Base-by-base conservation (phyloP, 2,113 vertebrate species). In the Eulemur macaco region DNA sequence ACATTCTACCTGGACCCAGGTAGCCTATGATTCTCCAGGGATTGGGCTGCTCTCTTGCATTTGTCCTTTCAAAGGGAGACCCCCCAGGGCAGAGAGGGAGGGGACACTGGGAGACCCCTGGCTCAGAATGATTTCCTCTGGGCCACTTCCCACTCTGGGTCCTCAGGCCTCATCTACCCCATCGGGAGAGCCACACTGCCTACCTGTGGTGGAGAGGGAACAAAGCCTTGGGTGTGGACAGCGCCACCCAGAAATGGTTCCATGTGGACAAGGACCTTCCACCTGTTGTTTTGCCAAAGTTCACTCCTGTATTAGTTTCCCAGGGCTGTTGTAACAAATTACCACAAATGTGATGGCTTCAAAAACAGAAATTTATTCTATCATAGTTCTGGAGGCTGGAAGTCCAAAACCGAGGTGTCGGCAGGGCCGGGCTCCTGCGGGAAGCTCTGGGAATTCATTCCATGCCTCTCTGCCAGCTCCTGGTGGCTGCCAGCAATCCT, bases 371-470 rank as follows among this genome's bases (percentile, higher is more conserved):
- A 63, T 74, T 8, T 64, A n/a, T 64, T 42, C n/a, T 42, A 5
- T 52, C 54, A 29, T 20, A 21, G 27, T 58, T 34, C 47, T 78
- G 63, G 71, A 76, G 10, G 27, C 63, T 21, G 18, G 81, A 83
- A 47, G 34, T 64, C 39, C 34, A 69, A n/a, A 60, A 18, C 12
- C 2, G 0, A 8, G 2, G 10, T 14, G 20, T 20, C 31, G 2
- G 63, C 39, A 42, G 34, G 42, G 52, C 81, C 9, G 11, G 69
- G 39, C 25, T 31, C 34, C 37, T 27, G 56, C 37, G 0, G 9
- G 2, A 77, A 29, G 74, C 9, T 50, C 74, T 1, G 15, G 18
- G 54, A 1, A 6, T 42, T 15, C 18, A 0, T 1, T 12, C 14
- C 25, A 1, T 13, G 86, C 18, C 71, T 56, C 12, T 52, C 29